Conservation (phyloP, 2,888 invertebrate species). For the Sussaba pulchella region DNA sequence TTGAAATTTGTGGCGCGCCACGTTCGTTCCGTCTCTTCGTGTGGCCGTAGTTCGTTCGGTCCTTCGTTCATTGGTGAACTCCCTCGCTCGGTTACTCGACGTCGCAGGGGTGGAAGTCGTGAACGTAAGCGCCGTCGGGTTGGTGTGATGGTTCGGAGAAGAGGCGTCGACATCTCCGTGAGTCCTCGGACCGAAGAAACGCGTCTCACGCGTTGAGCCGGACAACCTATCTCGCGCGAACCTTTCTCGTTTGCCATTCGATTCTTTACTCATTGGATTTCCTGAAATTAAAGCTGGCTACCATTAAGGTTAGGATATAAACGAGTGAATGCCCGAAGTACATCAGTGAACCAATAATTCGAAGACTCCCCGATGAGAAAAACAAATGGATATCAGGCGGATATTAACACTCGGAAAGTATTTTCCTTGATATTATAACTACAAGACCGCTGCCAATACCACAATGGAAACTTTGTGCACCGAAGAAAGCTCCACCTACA, state of each 20-base stretch:
- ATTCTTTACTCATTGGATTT: constrained; percentile 4
- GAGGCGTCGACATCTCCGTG: constrained; percentile 69
- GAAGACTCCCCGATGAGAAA: constrained; percentile 2
- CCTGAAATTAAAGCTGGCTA: background rate
- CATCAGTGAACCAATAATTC: background rate
- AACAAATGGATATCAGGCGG: background rate
- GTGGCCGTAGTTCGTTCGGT: constrained; percentile 65
- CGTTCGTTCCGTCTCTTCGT: constrained; percentile 67
- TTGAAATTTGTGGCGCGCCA: constrained; percentile 81
- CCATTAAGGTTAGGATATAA: background rate
- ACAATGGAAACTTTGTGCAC: constrained; percentile 47
- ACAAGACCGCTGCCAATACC: constrained; percentile 7
- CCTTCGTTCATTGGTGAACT: constrained; percentile 60
- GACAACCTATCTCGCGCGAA: constrained; percentile 47
- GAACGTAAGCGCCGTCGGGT: constrained; percentile 70
- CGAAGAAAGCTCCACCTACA: constrained; percentile 41
- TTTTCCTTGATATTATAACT: background rate
- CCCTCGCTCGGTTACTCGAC: constrained; percentile 70
- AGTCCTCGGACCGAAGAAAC: constrained; percentile 56
- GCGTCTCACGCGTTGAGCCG: constrained; percentile 49
- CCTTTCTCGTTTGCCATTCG: constrained; percentile 21
- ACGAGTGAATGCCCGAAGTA: background rate
- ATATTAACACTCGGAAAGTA: background rate
- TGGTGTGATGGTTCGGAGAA: constrained; percentile 61
- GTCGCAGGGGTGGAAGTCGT: constrained; percentile 79